Percentiles rank a stretch among this genome's conserved stretches.
phyloP scores from a whole-genome alignment of 1,140 invertebrate genomes.

The Lasioglossum albipes region DNA sequence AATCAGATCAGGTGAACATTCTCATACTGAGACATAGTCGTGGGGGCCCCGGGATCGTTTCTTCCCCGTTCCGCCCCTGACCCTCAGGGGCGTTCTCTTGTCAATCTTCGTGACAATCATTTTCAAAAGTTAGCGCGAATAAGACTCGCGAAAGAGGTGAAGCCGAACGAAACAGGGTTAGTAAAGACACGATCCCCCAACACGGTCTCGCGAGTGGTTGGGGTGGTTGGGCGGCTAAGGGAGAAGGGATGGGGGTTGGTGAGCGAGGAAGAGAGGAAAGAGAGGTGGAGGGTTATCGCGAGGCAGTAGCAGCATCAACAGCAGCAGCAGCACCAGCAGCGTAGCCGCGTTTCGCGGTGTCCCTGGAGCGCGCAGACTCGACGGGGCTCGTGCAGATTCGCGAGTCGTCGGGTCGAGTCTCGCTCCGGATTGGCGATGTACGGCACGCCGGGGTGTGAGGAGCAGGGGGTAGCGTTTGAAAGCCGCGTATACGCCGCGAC shows the following conservation, averaged over 20 bases:
- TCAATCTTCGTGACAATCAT: constrained; percentile 75
- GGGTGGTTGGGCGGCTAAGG: constrained; percentile 29
- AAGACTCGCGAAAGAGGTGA: constrained; percentile 37
- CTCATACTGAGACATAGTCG: too few species aligned
- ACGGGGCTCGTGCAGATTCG: constrained; percentile 48
- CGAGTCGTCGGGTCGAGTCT: constrained; percentile 23
- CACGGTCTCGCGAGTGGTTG: background rate
- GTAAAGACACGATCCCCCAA: constrained; percentile 22
- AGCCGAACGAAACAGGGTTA: constrained; percentile 38
- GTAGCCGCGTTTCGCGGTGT: constrained; percentile 46
- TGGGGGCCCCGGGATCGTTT: constrained; percentile 22
- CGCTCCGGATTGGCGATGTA: constrained; percentile 53
- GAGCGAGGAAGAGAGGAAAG: too few species aligned
- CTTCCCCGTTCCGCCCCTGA: constrained; percentile 13
- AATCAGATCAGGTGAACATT: constrained; percentile 7
- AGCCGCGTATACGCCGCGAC: constrained; percentile 67
- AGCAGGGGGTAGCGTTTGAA: constrained; percentile 72
- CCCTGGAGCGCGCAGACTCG: constrained; percentile 53
- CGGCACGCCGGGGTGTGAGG: constrained; percentile 35
- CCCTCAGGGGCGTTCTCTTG: constrained; percentile 36
- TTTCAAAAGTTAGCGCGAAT: constrained; percentile 55
- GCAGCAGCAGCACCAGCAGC: constrained; percentile 6
- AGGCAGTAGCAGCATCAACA: constrained; percentile 5
- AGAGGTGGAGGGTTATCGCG: background rate
- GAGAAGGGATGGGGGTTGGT: too few species aligned